Base-by-base conservation (phyloP, 2,888 invertebrate genomes). In the Diloba caeruleocephala region DNA sequence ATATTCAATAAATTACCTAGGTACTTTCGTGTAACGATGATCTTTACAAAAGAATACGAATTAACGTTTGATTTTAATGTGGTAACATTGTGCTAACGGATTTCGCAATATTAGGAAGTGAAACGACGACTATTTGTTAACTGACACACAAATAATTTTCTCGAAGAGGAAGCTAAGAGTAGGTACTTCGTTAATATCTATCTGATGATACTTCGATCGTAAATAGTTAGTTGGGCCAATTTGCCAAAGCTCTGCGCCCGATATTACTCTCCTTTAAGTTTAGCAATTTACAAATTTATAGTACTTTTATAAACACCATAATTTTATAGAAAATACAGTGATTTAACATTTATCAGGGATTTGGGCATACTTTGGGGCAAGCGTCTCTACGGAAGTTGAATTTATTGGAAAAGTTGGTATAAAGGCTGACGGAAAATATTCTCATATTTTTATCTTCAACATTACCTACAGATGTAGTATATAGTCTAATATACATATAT, bases 271-370 rank as follows among this genome's bases (percentile, higher is more conserved):
- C 6, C 9, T 3, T 26, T 38, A 38, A 48, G 7, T 25, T 48
- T 21, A 19, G 21, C 23, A 25, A 39, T 45, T 45, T 28, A 23
- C 10, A 17, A 52, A 17, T 23, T 34, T 13, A 26, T 19, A 21
- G 9, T n/a, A 45, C 12, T 21, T 39, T 25, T 51, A 28, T 31
- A 31, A 33, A 34, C 21, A 45, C 17, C 31, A 12, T n/a, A 13
- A 3, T 21, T 15, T 10, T 5, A 14, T 3, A 8, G 15, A 26
- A 31, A 21, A 13, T 31, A 13, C 21, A 14, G 29, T 19, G 19
- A 8, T 39, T 39, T 17, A 29, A 39, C 17, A 39, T 25, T 14
- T 14, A n/a, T 13, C 10, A 26, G n/a, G 2, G 15, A 3, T 14
- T 37, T 6, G 7, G 37, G 8, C n/a, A 10, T 15, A 6, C 26